Percentiles rank a stretch among this genome's conserved stretches.
Conservation (phyloP, 53 echinoderm and acorn worm species). For the Crossaster papposus region DNA sequence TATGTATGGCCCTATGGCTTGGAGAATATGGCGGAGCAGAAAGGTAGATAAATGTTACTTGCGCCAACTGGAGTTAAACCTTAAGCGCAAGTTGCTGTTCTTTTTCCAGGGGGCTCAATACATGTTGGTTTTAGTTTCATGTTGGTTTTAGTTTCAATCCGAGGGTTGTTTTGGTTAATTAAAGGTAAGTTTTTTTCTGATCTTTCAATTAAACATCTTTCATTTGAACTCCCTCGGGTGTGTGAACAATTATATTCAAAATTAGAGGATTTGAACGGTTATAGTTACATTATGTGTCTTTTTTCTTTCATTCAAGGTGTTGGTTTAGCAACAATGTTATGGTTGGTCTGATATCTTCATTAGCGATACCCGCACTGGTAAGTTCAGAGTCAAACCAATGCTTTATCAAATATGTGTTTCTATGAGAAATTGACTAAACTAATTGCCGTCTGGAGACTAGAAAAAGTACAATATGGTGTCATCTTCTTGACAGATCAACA, state of each 20-base stretch:
- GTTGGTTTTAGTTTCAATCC: too few relatives aligned
- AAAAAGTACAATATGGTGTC: not conserved
- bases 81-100: not conserved
- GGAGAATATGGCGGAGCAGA: conserved; percentile 44
- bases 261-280: not conserved
- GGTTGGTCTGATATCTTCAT: conserved; percentile 11
- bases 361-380: conserved; percentile 46
- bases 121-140: too few relatives aligned
- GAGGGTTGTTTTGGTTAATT: too few relatives aligned
- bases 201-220: not conserved
- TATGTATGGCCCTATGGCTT: conserved; percentile 47
- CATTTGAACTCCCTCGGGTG: too few relatives aligned
- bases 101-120: too few relatives aligned
- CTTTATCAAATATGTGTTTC: not conserved
- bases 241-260: not conserved
- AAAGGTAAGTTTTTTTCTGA: not conserved
- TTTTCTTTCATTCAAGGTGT: conserved; percentile 3
- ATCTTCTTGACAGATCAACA: conserved; percentile 17
- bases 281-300: not conserved
- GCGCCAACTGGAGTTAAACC: not conserved
- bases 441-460: too few relatives aligned
- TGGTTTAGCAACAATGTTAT: conserved; percentile 34
- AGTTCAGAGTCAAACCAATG: not conserved
- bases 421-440: too few relatives aligned
- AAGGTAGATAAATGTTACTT: conserved; percentile 23